Conservation (phyloP, 2,888 invertebrate species). For the Nowickia ferox region DNA sequence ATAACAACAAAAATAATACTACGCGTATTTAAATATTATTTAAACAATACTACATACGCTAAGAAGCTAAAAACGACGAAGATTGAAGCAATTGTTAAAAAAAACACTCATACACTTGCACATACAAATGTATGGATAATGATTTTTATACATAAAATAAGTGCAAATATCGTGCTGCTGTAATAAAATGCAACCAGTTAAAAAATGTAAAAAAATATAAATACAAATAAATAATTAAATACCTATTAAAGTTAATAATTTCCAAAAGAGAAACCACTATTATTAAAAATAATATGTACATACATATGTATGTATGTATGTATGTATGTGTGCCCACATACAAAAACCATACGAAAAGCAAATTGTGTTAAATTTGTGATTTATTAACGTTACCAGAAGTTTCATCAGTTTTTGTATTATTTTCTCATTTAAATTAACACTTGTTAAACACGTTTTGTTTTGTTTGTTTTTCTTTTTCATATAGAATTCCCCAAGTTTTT, state of each 20-base stretch:
- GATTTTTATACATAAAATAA: too few relatives aligned
- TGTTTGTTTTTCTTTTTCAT: slow-evolving; percentile 42
- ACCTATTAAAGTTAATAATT: background rate
- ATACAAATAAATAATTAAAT: too few relatives aligned
- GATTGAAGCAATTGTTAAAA: too few relatives aligned
- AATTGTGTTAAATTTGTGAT: slow-evolving; percentile 54
- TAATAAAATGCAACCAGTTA: too few relatives aligned
- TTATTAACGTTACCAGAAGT: slow-evolving; percentile 50
- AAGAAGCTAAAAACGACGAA: background rate
- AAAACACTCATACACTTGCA: too few relatives aligned
- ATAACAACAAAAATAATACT: too few relatives aligned
- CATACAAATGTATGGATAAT: too few relatives aligned
- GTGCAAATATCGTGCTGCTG: too few relatives aligned
- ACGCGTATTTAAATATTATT: too few relatives aligned
- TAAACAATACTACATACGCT: background rate
- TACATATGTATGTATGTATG: background rate
- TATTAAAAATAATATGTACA: background rate
- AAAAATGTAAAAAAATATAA: too few relatives aligned
- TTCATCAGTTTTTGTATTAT: slow-evolving; percentile 19
- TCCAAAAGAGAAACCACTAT: background rate
- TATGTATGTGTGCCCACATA: background rate
- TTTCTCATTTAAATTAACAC: slow-evolving; percentile 50
- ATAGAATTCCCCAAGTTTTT: slow-evolving; percentile 21
- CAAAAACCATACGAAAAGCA: background rate
- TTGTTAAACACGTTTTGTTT: slow-evolving; percentile 52